Evolutionary conservation across 2,113 vertebrate species (phyloP).

Genomic region (Chunga burmeisteri): DNA sequence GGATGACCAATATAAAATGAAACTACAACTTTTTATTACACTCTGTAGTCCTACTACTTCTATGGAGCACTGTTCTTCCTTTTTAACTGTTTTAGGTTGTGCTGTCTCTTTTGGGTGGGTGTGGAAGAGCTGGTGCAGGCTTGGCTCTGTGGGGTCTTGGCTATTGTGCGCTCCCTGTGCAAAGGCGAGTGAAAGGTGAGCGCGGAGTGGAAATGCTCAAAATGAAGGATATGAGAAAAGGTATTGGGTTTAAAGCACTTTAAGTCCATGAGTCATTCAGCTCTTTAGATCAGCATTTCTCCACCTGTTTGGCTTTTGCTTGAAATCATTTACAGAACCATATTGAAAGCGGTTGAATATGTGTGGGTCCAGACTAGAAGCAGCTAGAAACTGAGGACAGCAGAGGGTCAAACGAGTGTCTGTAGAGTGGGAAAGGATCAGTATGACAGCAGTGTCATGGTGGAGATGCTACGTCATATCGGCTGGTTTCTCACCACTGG

Average conservation of each 20-base stretch:
- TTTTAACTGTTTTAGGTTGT: neutral
- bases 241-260: neutral
- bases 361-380: neutral
- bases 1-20: neutral
- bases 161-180: neutral
- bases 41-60: neutral
- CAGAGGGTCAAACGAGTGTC: neutral
- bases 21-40: neutral
- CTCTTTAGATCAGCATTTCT: neutral
- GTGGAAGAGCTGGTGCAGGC: neutral
- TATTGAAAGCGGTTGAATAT: fast-evolving
- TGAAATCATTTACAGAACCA: neutral
- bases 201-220: fast-evolving
- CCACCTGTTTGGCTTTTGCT: neutral
- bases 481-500: neutral
- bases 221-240: neutral
- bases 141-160: neutral
- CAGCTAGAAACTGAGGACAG: neutral
- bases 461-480: fast-evolving
- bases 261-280: fast-evolving
- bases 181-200: neutral
- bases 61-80: neutral
- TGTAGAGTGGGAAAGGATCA: neutral
- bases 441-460: neutral
- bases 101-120: neutral